Evolutionary conservation across 2,888 invertebrate species (phyloP).

Genomic region (Apocheima hispidaria): DNA sequence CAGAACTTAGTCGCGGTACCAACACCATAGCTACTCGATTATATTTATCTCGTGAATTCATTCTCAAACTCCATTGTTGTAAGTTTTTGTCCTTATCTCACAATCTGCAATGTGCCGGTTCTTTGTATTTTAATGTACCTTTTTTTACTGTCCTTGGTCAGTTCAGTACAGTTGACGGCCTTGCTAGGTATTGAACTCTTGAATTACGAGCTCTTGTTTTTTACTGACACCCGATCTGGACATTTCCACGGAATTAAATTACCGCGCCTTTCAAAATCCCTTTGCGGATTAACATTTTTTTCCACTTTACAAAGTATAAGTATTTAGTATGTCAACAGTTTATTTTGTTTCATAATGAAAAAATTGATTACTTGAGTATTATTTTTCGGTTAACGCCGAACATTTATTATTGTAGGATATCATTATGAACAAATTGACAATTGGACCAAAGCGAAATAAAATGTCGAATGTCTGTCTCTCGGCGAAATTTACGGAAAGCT

Average conservation of each 20-base stretch:
- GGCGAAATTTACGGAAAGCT: no score
- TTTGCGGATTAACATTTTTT: not conserved
- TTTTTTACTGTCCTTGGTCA: slow-evolving; percentile 43
- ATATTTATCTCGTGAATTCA: slow-evolving; percentile 32
- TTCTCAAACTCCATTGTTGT: slow-evolving; percentile 43
- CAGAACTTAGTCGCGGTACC: not conserved
- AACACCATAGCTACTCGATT: slow-evolving; percentile 1
- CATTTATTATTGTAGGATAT: no score
- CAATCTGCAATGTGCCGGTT: slow-evolving; percentile 36
- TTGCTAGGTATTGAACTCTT: slow-evolving; percentile 59
- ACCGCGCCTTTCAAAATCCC: not conserved
- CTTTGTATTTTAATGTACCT: slow-evolving; percentile 40
- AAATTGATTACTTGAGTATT: no score
- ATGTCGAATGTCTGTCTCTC: no score
- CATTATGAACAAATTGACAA: no score
- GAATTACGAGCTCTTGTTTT: slow-evolving; percentile 33
- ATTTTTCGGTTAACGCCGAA: no score
- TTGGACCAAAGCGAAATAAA: no score
- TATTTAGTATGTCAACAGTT: no score
- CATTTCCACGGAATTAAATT: slow-evolving; percentile 2
- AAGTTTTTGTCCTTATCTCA: slow-evolving; percentile 46
- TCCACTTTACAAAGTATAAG: no score
- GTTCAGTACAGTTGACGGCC: slow-evolving; percentile 49
- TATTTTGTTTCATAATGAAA: no score
- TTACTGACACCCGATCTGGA: slow-evolving; percentile 4